Percentiles rank a stretch among this genome's conserved stretches.
Conservation (phyloP, 2,797 vertebrate species). For the Lacerta agilis region DNA sequence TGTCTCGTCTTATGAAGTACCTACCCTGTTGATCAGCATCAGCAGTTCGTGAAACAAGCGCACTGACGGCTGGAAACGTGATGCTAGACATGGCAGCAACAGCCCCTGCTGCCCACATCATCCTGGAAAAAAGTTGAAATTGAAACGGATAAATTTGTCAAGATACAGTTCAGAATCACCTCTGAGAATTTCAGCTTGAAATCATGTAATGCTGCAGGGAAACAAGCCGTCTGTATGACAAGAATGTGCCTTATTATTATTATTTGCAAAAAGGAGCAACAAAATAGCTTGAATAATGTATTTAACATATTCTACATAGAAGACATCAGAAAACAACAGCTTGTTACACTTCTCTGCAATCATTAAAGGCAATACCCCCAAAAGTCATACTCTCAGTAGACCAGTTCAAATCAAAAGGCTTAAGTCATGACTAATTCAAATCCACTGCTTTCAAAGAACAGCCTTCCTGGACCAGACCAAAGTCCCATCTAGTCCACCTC, state of each 20-base stretch:
- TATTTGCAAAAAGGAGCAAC: not conserved
- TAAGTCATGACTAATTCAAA: no score
- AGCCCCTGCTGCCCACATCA: constrained; percentile 91
- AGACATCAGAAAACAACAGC: not conserved
- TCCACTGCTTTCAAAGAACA: no score
- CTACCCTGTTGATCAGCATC: constrained; percentile 89
- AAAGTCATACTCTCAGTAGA: no score
- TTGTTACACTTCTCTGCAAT: not conserved
- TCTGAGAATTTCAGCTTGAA: not conserved
- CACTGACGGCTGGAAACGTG: constrained; percentile 88
- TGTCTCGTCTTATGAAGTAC: not conserved
- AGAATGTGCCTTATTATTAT: not conserved
- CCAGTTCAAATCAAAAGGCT: no score
- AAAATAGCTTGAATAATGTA: not conserved
- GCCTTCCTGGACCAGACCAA: no score
- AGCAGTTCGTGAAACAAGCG: constrained; percentile 87
- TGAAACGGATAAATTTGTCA: not conserved
- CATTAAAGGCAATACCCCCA: not conserved
- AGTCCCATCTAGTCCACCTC: no score
- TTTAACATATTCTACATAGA: not conserved
- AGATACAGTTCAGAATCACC: not conserved
- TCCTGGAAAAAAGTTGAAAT: constrained; percentile 73
- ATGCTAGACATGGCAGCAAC: constrained; percentile 92
- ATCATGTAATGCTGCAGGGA: not conserved
- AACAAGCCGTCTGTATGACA: not conserved